Conservation (phyloP, 2,113 vertebrate genomes). For the Scortum barcoo region DNA sequence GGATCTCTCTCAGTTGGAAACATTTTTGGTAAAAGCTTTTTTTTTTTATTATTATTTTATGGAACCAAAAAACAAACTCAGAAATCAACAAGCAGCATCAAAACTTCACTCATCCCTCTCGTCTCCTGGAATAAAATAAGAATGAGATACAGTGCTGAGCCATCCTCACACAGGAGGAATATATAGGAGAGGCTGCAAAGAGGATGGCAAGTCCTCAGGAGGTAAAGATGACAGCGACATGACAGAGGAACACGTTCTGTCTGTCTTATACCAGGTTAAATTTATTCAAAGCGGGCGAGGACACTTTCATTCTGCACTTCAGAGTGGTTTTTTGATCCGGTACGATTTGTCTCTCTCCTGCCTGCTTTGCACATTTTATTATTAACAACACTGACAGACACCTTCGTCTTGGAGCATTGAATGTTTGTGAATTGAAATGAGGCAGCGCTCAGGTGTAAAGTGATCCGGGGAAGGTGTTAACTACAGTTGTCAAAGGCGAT, state of each 20-base stretch:
- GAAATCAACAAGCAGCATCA: background rate
- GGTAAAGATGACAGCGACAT: conserved; percentile 17
- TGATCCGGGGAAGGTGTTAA: conserved; percentile 29
- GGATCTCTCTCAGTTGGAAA: background rate
- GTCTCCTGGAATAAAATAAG: background rate
- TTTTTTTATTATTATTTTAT: no score
- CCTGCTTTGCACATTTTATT: conserved; percentile 25
- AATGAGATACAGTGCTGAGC: background rate
- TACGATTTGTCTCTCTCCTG: background rate
- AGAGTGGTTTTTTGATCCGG: background rate
- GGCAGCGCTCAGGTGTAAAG: background rate
- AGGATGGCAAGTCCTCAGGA: background rate
- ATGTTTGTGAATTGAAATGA: background rate
- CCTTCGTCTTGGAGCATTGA: background rate
- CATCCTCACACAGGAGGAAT: background rate
- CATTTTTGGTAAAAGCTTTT: conserved; percentile 1
- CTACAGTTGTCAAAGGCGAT: conserved; percentile 23
- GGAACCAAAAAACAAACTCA: background rate
- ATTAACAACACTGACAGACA: conserved; percentile 24
- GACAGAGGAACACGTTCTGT: conserved; percentile 18
- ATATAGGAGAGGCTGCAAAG: background rate
- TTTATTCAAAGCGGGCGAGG: background rate
- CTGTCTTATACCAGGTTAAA: background rate
- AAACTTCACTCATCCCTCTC: background rate
- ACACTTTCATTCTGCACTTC: conserved; percentile 1